Evolutionary conservation across 2,113 vertebrate genomes (phyloP).

Genomic region (Bolborhynchus lineola): DNA sequence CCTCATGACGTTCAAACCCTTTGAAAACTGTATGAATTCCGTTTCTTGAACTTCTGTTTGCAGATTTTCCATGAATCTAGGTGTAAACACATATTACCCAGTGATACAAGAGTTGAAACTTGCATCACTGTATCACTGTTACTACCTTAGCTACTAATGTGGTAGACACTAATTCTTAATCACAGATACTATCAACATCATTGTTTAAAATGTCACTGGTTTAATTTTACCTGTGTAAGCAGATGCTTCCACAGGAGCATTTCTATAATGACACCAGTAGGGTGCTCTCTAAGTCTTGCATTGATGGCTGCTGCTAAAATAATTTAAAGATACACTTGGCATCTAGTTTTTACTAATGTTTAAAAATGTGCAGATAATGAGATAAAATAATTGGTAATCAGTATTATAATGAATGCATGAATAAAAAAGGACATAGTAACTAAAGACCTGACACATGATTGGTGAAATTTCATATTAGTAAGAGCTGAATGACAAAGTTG

Average conservation of each 20-base stretch:
- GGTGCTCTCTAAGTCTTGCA: constrained; percentile 22
- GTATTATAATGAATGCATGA: not conserved
- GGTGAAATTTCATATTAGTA: not conserved
- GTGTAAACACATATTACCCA: constrained; percentile 14
- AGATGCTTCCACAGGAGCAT: not conserved
- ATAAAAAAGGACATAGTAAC: not conserved
- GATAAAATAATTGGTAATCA: not conserved
- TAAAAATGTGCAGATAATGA: not conserved
- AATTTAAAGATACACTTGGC: not conserved
- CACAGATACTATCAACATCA: rapidly evolving
- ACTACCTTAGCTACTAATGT: not conserved
- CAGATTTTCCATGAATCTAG: constrained; percentile 94
- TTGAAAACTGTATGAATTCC: constrained; percentile 96
- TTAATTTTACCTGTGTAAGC: not conserved
- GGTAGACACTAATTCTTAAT: not conserved
- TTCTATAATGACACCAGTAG: not conserved
- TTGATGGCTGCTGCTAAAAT: not conserved
- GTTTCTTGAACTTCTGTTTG: constrained; percentile 96
- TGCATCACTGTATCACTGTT: not conserved
- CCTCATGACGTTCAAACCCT: constrained; percentile 91
- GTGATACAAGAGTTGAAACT: not conserved
- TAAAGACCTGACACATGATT: not conserved
- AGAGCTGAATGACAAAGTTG: not conserved
- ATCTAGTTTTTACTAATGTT: not conserved
- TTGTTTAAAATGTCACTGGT: not conserved